Evolutionary conservation across 2,797 vertebrate species (phyloP).

Genomic region (Pristis pectinata): DNA sequence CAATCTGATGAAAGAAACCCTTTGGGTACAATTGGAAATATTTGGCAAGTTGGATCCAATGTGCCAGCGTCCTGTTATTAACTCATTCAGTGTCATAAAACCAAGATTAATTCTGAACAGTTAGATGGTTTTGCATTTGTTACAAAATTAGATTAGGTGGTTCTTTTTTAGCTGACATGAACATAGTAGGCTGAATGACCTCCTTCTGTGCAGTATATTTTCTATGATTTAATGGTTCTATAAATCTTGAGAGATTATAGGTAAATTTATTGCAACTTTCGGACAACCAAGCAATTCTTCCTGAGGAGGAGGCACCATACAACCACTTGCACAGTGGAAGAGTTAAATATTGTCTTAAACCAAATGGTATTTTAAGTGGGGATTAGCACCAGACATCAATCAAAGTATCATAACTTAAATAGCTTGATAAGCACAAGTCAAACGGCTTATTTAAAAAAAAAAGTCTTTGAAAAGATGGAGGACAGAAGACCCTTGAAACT

Average conservation of each 20-base stretch:
- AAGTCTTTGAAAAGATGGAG: not conserved
- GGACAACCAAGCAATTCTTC: not conserved
- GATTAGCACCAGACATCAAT: not conserved
- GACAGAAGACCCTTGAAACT: no score
- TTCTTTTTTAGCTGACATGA: no score
- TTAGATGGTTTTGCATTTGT: not conserved
- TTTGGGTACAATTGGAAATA: not conserved
- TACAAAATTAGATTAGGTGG: not conserved
- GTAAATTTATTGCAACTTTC: not conserved
- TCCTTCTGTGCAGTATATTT: no score
- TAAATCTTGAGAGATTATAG: not conserved
- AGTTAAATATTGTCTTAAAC: not conserved
- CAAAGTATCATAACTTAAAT: not conserved
- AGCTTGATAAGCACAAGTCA: not conserved
- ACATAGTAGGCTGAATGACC: no score
- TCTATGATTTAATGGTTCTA: no score
- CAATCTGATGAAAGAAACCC: not conserved
- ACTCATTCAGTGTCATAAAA: not conserved
- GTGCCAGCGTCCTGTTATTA: not conserved
- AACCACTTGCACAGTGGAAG: not conserved
- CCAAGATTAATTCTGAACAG: not conserved
- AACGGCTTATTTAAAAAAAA: not conserved
- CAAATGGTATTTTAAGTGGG: not conserved
- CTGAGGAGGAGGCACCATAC: no score
- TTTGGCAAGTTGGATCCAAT: not conserved